Conservation (phyloP, 2,797 vertebrate species). For the Ispidina picta region DNA sequence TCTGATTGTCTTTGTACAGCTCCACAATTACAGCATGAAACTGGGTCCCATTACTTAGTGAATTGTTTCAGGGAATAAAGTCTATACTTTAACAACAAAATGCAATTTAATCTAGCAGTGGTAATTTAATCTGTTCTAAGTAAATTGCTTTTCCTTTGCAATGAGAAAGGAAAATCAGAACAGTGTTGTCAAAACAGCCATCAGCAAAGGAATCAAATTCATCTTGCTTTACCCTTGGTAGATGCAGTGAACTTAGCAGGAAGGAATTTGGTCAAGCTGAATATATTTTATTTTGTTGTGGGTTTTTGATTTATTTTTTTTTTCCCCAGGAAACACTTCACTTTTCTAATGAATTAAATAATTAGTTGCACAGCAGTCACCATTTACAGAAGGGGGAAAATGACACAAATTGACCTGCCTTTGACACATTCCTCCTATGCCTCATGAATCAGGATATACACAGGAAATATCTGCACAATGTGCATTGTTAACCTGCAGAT, state of each 20-base stretch:
- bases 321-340: slow-evolving; percentile 12
- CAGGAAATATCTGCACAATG: slow-evolving; percentile 67
- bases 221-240: neutral
- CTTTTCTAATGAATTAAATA: slow-evolving; percentile 39
- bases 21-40: neutral
- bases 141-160: slow-evolving; percentile 22
- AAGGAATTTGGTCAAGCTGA: neutral
- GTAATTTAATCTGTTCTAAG: slow-evolving; percentile 16
- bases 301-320: neutral
- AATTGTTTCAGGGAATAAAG: slow-evolving; percentile 2
- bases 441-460: slow-evolving; percentile 12
- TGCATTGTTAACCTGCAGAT: slow-evolving; percentile 50
- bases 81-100: neutral
- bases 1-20: neutral
- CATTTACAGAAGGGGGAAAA: slow-evolving; percentile 21
- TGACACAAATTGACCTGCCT: slow-evolving; percentile 21
- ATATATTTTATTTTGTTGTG: neutral
- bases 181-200: neutral
- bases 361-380: slow-evolving; percentile 19
- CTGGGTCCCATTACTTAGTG: neutral
- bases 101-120: slow-evolving; percentile 11
- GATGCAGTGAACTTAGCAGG: neutral
- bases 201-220: neutral
- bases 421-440: slow-evolving; percentile 34
- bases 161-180: neutral